Evolutionary conservation across 64 coral and sea anemone genomes (phyloP).

Genomic region (Montipora capricornis): DNA sequence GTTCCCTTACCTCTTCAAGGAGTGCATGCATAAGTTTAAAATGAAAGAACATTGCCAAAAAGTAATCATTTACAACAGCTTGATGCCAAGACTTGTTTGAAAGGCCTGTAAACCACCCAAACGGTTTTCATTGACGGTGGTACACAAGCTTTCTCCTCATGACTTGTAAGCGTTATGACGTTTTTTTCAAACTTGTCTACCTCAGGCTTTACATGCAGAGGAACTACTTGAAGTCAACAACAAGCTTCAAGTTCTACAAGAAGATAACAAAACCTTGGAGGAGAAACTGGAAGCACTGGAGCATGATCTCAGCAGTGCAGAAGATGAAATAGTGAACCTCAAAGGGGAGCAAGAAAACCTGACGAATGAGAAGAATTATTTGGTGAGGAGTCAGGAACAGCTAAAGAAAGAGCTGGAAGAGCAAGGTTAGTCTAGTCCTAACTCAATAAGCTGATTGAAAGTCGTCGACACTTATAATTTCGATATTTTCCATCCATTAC

Average conservation of each 20-base stretch:
- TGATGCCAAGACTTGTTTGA: too few relatives aligned
- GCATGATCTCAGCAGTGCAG: slow-evolving; percentile 10
- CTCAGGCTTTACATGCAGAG: not conserved
- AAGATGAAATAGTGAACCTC: slow-evolving; percentile 32
- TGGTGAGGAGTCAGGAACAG: slow-evolving; percentile 5
- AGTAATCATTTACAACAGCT: too few relatives aligned
- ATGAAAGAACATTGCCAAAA: too few relatives aligned
- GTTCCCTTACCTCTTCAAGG: too few relatives aligned
- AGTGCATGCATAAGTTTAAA: too few relatives aligned
- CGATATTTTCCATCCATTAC: too few relatives aligned
- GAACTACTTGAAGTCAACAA: not conserved
- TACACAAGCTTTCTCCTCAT: not conserved
- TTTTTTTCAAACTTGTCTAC: not conserved
- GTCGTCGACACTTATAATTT: too few relatives aligned
- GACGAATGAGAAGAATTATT: slow-evolving; percentile 19
- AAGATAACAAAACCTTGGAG: slow-evolving; percentile 45
- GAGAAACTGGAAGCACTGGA: slow-evolving; percentile 64
- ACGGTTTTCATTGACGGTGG: not conserved
- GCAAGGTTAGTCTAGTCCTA: slow-evolving; percentile 1
- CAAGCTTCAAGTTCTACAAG: slow-evolving; percentile 37
- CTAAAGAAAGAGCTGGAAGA: slow-evolving; percentile 58
- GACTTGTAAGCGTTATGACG: not conserved
- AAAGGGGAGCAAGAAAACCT: not conserved
- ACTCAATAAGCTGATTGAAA: too few relatives aligned
- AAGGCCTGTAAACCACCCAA: not conserved